Base-by-base conservation (phyloP, 2,888 invertebrate species). In the Thecocarcelia acutangulata region DNA sequence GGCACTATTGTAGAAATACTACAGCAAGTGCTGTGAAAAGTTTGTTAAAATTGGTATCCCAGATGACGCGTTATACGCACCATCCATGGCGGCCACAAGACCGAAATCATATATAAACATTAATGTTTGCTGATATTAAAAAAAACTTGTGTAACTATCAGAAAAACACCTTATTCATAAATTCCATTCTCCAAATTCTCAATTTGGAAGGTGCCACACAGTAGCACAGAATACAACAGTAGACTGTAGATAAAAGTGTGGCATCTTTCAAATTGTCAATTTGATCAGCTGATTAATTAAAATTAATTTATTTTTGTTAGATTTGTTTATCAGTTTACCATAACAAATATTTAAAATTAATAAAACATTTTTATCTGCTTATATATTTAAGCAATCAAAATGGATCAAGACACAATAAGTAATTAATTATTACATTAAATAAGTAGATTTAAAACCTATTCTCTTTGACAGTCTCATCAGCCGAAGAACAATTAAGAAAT, bases 401-500 rank as follows among this genome's bases (percentile, higher is more conserved):
- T 85, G 85, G 84, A 84, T 72, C 82, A 84, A 37, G 72, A 70
- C 33, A 69, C 83, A 19, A 79, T 84, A 54, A 81, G 85, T 85
- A 74, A 84, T 81, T 81, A 15, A 19, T 33, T 15, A 46, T 46
- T 50, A 15, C 8, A 40, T 33, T 12, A 11, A 40, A 54, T 6
- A 40, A 21, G 12, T 15, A 44, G 37, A 24, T 48, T 3, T 50
- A 5, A 56, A 37, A 1, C n/a, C 11, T 48, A 0, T n/a, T 12
- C 11, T 37, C 42, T 6, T 42, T 15, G 40, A 21, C 28, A 88
- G 88, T 87, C 54, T 84, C 86, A 12, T 87, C 86, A 0, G 90
- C 90, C 63, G 90, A 90, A 81, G 87, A 88, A 54, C 89, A 90
- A 76, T 84, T 91, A 0, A 88, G 85, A 78, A 85, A 85, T 19